phyloP scores from a whole-genome alignment of 2,797 vertebrate genomes.

The Anguilla marmorata region DNA sequence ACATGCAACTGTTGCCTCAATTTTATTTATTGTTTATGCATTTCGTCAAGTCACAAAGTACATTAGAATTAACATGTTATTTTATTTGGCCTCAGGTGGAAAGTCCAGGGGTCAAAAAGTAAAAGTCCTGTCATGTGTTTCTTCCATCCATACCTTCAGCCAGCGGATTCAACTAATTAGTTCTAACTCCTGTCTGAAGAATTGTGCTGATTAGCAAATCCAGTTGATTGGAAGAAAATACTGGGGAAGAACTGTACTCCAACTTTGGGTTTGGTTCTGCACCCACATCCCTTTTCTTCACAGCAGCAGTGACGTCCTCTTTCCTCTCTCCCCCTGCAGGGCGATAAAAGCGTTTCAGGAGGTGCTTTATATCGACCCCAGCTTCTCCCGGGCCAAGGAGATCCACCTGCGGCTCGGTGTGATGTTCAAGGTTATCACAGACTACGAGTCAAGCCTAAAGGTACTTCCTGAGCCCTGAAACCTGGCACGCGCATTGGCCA shows the following conservation, averaged over 20 bases:
- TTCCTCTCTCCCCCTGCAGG: slow-evolving; percentile 64
- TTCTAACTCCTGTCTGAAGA: too few relatives aligned
- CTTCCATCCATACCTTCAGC: too few relatives aligned
- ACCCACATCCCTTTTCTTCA: not conserved
- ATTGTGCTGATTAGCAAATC: not conserved
- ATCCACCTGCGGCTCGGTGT: slow-evolving; percentile 97
- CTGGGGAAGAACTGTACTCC: not conserved
- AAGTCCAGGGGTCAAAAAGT: too few relatives aligned
- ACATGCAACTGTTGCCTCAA: not conserved
- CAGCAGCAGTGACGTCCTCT: not conserved
- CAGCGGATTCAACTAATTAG: too few relatives aligned
- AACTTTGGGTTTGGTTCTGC: not conserved
- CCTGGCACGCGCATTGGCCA: not conserved
- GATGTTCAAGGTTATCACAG: slow-evolving; percentile 98
- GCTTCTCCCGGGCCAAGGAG: slow-evolving; percentile 95
- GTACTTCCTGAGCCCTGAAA: slow-evolving; percentile 62
- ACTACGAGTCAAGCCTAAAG: slow-evolving; percentile 98
- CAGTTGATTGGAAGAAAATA: not conserved
- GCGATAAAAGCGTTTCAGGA: slow-evolving; percentile 99
- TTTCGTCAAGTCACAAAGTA: not conserved
- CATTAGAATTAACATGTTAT: not conserved
- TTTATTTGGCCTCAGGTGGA: not conserved
- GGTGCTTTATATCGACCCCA: slow-evolving; percentile 96
- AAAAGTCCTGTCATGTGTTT: too few relatives aligned
- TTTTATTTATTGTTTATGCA: not conserved